These are phyloP conservation scores for Sitodiplosis mosellana DNA, from an alignment of 1,140 invertebrate species.

Conservation along the genomic window DNA sequence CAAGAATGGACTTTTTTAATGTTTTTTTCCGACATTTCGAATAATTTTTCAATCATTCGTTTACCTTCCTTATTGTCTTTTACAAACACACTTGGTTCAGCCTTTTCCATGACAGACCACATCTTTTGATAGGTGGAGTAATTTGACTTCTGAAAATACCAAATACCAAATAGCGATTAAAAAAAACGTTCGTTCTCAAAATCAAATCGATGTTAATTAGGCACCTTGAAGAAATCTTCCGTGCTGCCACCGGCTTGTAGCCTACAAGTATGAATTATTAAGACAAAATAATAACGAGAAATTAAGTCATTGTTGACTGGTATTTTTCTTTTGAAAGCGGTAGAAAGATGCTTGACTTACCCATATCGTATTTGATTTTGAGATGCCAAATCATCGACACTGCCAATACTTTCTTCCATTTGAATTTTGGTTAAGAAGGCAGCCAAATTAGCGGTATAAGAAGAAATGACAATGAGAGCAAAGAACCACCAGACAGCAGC, in stretches of 20 bases:
- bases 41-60: too few species aligned
- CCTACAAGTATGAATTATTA: too few species aligned
- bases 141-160: slow-evolving; percentile 34
- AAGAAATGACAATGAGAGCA: slow-evolving; percentile 82
- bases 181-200: too few species aligned
- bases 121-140: slow-evolving; percentile 49
- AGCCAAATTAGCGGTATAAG: slow-evolving; percentile 87
- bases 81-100: slow-evolving; percentile 56
- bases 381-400: slow-evolving; percentile 67
- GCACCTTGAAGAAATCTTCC: too few species aligned
- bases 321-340: too few species aligned
- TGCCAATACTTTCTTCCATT: slow-evolving; percentile 67
- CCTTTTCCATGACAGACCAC: slow-evolving; percentile 52
- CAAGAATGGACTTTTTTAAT: too few species aligned
- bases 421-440: slow-evolving; percentile 80
- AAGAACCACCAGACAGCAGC: slow-evolving; percentile 91
- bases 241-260: too few species aligned
- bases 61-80: slow-evolving; percentile 55
- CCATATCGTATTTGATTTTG: slow-evolving; percentile 39
- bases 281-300: too few species aligned
- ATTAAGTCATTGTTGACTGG: too few species aligned
- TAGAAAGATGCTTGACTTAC: too few species aligned
- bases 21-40: slow-evolving; percentile 37
- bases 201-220: too few species aligned
- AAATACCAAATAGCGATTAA: too few species aligned